Evolutionary conservation across 1,140 invertebrate species (phyloP).

Genomic region (Aradophagus sp.): DNA sequence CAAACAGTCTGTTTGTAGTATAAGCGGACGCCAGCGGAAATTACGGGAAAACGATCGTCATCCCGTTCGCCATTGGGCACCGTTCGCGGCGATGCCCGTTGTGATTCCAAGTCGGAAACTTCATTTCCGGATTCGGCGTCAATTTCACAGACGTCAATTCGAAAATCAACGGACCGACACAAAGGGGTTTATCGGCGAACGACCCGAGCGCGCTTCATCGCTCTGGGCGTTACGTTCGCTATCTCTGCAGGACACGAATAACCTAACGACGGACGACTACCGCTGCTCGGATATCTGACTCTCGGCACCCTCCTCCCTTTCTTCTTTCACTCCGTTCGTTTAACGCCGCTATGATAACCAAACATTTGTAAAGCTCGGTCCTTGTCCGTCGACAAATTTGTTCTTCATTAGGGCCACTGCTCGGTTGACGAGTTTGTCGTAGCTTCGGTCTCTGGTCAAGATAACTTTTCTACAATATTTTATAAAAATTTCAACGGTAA

Average conservation of each 20-base stretch:
- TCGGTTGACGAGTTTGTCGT: conserved; percentile 2
- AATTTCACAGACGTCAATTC: conserved; percentile 67
- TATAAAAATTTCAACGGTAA: too few species aligned
- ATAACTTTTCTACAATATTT: too few species aligned
- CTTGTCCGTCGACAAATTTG: conserved; percentile 51
- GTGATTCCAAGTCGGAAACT: conserved; percentile 63
- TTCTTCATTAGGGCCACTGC: conserved; percentile 41
- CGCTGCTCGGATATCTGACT: conserved; percentile 34
- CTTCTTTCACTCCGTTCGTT: conserved; percentile 44
- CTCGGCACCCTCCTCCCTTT: conserved; percentile 32
- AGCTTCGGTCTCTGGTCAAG: background rate
- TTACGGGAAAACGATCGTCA: conserved; percentile 60
- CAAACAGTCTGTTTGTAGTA: conserved; percentile 58
- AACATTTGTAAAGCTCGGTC: conserved; percentile 41
- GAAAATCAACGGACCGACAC: conserved; percentile 67
- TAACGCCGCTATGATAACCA: conserved; percentile 37
- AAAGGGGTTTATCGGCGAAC: conserved; percentile 67
- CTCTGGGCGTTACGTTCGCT: conserved; percentile 62
- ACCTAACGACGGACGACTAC: conserved; percentile 37
- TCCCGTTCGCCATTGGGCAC: conserved; percentile 49
- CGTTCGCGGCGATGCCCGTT: conserved; percentile 48
- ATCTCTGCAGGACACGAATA: conserved; percentile 56
- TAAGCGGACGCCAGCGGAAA: conserved; percentile 55
- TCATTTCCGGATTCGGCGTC: conserved; percentile 68
- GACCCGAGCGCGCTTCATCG: conserved; percentile 58